phyloP scores from a whole-genome alignment of 2,113 vertebrate species.

The Actinemys pallida region DNA sequence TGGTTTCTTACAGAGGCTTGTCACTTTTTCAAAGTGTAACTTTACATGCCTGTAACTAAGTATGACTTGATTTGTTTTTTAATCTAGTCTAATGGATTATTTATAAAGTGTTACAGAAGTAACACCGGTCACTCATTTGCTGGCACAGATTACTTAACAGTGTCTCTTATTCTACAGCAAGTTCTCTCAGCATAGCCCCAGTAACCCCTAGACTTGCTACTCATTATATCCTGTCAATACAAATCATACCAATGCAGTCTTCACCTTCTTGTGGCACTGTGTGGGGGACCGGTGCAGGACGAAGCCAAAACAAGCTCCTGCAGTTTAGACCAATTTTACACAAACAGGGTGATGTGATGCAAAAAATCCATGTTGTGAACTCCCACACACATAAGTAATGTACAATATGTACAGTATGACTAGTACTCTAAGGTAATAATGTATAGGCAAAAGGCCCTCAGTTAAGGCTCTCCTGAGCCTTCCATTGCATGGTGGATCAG shows the following conservation, averaged over 20 bases:
- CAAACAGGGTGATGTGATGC: neutral
- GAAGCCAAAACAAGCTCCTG: neutral
- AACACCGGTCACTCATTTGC: constrained; percentile 26
- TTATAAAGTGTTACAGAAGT: constrained; percentile 29
- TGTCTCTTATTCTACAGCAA: neutral
- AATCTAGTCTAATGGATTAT: neutral
- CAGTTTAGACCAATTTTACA: neutral
- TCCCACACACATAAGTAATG: neutral
- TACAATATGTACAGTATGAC: neutral
- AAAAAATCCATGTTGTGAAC: neutral
- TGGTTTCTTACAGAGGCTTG: neutral
- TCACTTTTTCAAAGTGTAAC: neutral
- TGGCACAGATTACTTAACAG: neutral
- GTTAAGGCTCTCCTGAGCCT: neutral
- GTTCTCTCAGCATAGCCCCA: neutral
- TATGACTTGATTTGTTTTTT: neutral
- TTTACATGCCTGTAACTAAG: neutral
- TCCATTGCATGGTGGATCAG: neutral
- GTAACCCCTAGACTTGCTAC: neutral
- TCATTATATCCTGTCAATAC: neutral
- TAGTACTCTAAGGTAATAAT: neutral
- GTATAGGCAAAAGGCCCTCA: neutral
- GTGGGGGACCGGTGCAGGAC: neutral
- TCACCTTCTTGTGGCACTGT: neutral
- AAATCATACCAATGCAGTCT: neutral